Evolutionary conservation across 2,113 vertebrate genomes (phyloP).

Genomic region (Cacatua alba): DNA sequence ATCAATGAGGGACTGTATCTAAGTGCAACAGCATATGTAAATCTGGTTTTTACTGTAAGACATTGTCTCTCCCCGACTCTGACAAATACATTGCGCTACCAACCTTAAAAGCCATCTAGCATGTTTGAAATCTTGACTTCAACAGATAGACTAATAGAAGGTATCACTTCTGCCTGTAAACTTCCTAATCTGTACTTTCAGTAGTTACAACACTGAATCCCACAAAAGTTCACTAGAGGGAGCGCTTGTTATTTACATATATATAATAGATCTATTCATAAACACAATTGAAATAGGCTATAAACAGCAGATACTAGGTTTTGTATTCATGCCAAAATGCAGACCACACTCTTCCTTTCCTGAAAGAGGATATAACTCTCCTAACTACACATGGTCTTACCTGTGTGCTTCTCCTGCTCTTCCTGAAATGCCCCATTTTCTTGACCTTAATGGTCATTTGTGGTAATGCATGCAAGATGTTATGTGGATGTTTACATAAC

Average conservation of each 20-base stretch:
- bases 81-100: not conserved
- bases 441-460: not conserved
- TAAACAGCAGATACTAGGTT: not conserved
- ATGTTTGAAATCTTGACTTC: not conserved
- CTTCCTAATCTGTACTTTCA: not conserved
- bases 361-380: not conserved
- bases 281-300: not conserved
- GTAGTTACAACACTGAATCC: not conserved
- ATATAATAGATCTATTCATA: not conserved
- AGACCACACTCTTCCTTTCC: not conserved
- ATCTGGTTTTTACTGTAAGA: not conserved
- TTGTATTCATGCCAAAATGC: not conserved
- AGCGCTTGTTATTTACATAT: not conserved
- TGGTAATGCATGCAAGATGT: not conserved
- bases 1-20: not conserved
- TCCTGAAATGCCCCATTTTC: not conserved
- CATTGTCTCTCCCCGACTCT: not conserved
- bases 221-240: conserved; percentile 38
- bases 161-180: not conserved
- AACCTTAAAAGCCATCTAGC: not conserved
- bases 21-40: not conserved
- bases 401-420: not conserved
- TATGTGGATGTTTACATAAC: not conserved
- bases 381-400: not conserved
- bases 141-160: not conserved